Percentiles rank a stretch among this genome's conserved stretches.
These are phyloP conservation scores for Pyrrhosoma nymphula DNA, from an alignment of 2,888 invertebrate species.

Conservation along the genomic window DNA sequence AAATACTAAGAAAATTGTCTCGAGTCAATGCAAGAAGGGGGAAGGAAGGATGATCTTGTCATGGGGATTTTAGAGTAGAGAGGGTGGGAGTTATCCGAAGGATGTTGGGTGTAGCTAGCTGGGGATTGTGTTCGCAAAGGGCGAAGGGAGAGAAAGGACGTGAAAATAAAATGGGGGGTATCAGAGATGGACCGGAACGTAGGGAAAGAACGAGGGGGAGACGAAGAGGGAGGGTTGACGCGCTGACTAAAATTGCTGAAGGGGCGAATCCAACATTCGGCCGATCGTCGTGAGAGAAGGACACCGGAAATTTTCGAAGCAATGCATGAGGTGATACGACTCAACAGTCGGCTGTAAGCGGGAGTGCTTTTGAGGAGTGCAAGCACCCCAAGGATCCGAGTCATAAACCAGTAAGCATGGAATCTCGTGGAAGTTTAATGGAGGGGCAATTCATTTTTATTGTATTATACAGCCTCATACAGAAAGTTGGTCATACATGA, in stretches of 20 bases:
- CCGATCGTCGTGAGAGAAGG: neutral
- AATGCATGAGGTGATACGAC: neutral
- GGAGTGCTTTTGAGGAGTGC: neutral
- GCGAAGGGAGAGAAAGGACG: neutral
- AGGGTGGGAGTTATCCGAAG: neutral
- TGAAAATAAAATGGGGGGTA: neutral
- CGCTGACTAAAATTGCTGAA: conserved; percentile 5
- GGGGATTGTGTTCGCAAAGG: neutral
- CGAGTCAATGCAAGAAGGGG: neutral
- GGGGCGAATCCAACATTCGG: neutral
- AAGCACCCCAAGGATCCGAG: neutral
- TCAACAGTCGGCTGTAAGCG: neutral
- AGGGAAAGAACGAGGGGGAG: neutral
- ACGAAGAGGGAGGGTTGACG: neutral
- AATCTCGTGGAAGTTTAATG: neutral
- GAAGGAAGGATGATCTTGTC: neutral
- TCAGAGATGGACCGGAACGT: neutral
- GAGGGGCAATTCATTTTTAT: neutral
- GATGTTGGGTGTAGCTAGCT: neutral
- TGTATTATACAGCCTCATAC: neutral
- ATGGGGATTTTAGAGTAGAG: neutral
- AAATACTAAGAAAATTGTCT: neutral
- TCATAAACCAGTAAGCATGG: neutral
- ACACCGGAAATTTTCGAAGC: neutral
- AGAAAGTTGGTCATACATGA: neutral